Base-by-base conservation (phyloP, 2,113 vertebrate species). In the Accipiter cooperii region DNA sequence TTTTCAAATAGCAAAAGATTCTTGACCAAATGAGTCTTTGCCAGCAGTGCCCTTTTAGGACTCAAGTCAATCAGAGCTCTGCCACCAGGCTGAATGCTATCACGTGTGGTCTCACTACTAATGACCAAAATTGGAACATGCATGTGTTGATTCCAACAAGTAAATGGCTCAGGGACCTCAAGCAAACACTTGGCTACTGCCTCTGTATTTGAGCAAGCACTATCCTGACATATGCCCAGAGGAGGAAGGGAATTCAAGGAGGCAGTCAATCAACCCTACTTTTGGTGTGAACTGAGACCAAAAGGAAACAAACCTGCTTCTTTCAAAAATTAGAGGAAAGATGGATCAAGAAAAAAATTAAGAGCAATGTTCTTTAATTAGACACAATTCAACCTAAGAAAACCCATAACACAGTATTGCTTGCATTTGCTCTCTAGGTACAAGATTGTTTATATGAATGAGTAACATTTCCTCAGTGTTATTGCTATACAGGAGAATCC, bases 391-490 rank as follows among this genome's bases (percentile, higher is more conserved):
- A n/a, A 6, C 17, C 24, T 42, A 15, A 75, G 19, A 55, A 70
- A 29, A 26, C 55, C 22, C 16, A 0, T 9, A 58, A 5, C 3
- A 10, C 6, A 46, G 21, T 22, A 11, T 3, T 1, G 5, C 44
- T 74, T 24, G 49, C 15, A 8, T 51, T 12, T 16, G n/a, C 5
- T 36, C 42, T 49, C 29, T 9, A 51, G 24, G 16, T 42, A 36
- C 17, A 15, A 9, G 13, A 6, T 8, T 46, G 14, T 49, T 77
- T 17, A 4, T 13, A 20, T 24, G 22, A 42, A n/a, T 28, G 40
- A 60, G 44, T 3, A 17, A n/a, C 38, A 42, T 77, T 78, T 86
- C 20, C 47, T 64, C 38, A 6, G 24, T 12, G 38, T 14, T 68
- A 21, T 5, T 4, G 3, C 38, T 54, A 76, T 52, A 69, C 18